Conservation (phyloP, 2,888 invertebrate species). For the Camptogramma bilineatum region DNA sequence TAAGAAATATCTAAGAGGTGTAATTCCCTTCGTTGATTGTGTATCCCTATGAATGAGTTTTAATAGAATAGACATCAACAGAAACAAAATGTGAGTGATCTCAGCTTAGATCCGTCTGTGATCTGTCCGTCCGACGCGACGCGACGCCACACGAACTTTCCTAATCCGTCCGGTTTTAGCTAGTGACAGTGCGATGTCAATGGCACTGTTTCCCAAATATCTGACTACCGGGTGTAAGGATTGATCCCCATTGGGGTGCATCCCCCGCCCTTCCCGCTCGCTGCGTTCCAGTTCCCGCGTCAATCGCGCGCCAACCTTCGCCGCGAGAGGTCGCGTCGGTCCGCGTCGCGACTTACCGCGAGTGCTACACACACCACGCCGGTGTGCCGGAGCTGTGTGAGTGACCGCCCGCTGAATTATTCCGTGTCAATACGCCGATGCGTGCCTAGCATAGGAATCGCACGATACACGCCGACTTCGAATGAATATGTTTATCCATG, state of each 20-base stretch:
- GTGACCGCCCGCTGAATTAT: constrained; percentile 71
- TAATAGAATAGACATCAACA: background rate
- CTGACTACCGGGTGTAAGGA: constrained; percentile 62
- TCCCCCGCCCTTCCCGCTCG: constrained; percentile 69
- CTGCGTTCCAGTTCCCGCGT: constrained; percentile 56
- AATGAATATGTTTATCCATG: constrained; percentile 77
- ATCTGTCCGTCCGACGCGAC: background rate
- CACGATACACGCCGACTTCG: constrained; percentile 63
- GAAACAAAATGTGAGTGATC: background rate
- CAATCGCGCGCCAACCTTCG: constrained; percentile 82
- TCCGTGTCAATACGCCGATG: constrained; percentile 77
- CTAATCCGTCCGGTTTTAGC: constrained; percentile 43
- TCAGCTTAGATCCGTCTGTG: background rate
- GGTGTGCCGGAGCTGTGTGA: constrained; percentile 62
- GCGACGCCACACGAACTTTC: constrained; percentile 25
- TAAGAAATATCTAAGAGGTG: background rate
- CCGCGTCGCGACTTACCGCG: constrained; percentile 61
- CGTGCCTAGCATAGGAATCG: constrained; percentile 76
- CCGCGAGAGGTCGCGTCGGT: constrained; percentile 78
- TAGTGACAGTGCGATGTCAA: constrained; percentile 52
- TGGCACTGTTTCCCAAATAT: constrained; percentile 60
- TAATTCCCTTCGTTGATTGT: background rate
- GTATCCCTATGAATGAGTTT: background rate
- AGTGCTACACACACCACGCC: constrained; percentile 65
- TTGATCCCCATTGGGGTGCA: constrained; percentile 71